Percentiles rank a stretch among this genome's conserved stretches.
phyloP scores from a whole-genome alignment of 2,113 vertebrate species.

The Sapajus apella region DNA sequence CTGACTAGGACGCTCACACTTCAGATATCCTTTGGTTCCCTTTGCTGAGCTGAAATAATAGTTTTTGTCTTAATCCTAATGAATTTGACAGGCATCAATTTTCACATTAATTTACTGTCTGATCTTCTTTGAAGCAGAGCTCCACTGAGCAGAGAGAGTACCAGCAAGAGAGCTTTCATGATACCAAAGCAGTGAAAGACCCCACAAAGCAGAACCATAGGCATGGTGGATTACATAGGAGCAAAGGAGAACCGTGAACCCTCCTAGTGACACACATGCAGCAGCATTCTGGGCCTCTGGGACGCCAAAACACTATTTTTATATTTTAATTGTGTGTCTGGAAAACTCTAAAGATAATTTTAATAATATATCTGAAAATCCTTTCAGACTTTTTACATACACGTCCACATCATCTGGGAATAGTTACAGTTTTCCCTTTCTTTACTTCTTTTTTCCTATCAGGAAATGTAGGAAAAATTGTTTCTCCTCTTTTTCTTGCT shows the following conservation, averaged over 20 bases:
- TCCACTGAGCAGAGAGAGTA: slow-evolving; percentile 8
- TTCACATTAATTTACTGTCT: slow-evolving; percentile 9
- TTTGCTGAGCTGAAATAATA: not conserved
- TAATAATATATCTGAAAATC: slow-evolving; percentile 4
- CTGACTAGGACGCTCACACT: not conserved
- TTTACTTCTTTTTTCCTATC: not conserved
- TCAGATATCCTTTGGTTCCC: slow-evolving; percentile 13
- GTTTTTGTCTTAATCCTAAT: not conserved
- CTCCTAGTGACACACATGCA: not conserved
- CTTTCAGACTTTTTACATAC: not conserved
- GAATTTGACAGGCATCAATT: not conserved
- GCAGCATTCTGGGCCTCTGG: slow-evolving; percentile 43
- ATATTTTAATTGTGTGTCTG: not conserved
- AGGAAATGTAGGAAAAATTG: too few species aligned
- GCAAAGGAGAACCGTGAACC: not conserved
- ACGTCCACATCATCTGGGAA: not conserved
- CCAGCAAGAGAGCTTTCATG: not conserved
- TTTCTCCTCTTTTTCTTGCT: not conserved
- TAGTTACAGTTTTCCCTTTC: not conserved
- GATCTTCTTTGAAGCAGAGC: not conserved
- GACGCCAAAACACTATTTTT: not conserved
- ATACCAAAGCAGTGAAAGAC: not conserved
- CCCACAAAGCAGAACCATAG: not conserved
- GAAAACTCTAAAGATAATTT: not conserved
- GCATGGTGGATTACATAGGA: not conserved